A percentile compares a stretch with the other conserved stretches of the same genome.
These are phyloP conservation scores for Pongo abelii DNA, from an alignment of 2,113 vertebrate species.

Conservation along the genomic window DNA sequence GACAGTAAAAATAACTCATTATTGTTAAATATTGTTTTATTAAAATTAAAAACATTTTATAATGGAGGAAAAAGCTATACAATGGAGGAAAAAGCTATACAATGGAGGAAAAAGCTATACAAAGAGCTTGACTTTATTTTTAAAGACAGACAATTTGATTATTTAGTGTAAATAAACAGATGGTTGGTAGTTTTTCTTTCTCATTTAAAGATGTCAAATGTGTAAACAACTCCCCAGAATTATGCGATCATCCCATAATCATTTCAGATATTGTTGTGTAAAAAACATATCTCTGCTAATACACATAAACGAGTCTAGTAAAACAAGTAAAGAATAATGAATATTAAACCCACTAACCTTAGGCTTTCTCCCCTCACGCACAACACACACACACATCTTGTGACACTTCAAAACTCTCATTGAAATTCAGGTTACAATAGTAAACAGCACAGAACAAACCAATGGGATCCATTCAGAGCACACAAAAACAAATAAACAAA, in stretches of 20 bases:
- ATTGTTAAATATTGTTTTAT: background rate
- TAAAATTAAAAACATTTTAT: background rate
- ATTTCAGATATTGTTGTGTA: conserved; percentile 28
- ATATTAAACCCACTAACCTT: background rate
- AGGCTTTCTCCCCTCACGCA: background rate
- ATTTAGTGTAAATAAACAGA: conserved; percentile 1
- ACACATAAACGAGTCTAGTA: background rate
- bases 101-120: background rate
- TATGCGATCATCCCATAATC: background rate
- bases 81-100: background rate
- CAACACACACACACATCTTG: background rate
- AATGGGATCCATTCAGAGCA: conserved; percentile 49
- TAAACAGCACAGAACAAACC: conserved; percentile 40
- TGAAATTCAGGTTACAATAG: conserved; percentile 55
- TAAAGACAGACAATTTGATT: background rate
- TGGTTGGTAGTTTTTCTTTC: background rate
- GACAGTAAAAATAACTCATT: background rate
- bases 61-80: background rate
- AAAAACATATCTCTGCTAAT: background rate
- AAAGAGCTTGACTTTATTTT: background rate
- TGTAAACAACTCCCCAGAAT: background rate
- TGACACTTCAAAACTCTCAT: conserved; percentile 14
- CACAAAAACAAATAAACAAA: conserved; percentile 63
- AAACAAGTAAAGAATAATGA: background rate
- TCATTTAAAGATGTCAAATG: conserved; percentile 3